Evolutionary conservation across 2,797 vertebrate genomes (phyloP).

Genomic region (Somateria mollissima): DNA sequence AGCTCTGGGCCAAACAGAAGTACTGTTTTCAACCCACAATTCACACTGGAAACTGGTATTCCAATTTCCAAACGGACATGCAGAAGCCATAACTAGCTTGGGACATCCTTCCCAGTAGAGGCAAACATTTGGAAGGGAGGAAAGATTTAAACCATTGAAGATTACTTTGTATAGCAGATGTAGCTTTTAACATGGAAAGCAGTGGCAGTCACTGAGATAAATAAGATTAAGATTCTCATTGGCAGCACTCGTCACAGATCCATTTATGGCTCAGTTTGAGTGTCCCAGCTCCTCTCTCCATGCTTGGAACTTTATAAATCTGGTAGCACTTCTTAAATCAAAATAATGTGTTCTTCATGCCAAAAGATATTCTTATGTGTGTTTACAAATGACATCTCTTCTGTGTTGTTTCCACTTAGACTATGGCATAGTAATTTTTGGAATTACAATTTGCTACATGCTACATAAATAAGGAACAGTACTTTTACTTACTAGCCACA

Average conservation of each 20-base stretch:
- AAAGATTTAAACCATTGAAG: background rate
- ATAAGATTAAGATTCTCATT: background rate
- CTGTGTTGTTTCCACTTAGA: background rate
- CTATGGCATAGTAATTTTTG: background rate
- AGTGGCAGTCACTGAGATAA: background rate
- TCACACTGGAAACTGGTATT: background rate
- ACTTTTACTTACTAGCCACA: background rate
- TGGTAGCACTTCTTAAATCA: background rate
- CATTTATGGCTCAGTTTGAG: background rate
- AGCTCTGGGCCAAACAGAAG: background rate
- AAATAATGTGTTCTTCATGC: background rate
- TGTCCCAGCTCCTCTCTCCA: background rate
- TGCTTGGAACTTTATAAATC: background rate
- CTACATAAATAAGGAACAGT: background rate
- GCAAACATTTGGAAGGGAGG: background rate
- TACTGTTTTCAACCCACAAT: background rate
- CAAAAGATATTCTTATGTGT: fast-evolving
- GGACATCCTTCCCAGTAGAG: background rate
- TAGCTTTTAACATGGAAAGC: fast-evolving
- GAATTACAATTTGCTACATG: background rate
- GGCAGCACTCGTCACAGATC: background rate
- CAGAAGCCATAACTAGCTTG: background rate
- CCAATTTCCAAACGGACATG: background rate
- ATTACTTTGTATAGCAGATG: background rate
- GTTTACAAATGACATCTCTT: background rate